Evolutionary conservation across 2,888 invertebrate species (phyloP).

Genomic region (Smittia aterrima): DNA sequence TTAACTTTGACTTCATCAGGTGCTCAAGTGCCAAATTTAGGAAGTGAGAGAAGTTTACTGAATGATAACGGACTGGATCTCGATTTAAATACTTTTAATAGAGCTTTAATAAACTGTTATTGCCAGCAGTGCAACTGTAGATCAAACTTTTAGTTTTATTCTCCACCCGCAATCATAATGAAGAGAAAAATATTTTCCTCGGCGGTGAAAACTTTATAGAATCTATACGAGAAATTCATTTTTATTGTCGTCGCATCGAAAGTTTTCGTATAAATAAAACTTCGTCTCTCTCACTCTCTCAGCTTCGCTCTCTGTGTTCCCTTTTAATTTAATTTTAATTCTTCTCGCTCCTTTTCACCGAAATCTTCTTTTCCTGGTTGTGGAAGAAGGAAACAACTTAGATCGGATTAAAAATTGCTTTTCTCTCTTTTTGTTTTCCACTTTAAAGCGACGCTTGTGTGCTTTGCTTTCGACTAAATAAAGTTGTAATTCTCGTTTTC

Average conservation of each 20-base stretch:
- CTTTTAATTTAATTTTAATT: not conserved
- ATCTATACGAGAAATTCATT: not conserved
- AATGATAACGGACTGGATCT: too few relatives aligned
- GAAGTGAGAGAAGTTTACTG: too few relatives aligned
- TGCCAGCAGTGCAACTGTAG: not conserved
- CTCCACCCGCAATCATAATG: not conserved
- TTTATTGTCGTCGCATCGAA: not conserved
- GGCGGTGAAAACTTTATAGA: not conserved
- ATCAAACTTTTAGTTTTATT: not conserved
- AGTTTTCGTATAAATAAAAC: not conserved
- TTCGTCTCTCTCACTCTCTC: too few relatives aligned
- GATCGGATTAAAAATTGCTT: too few relatives aligned
- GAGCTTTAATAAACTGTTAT: not conserved
- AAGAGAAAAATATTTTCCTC: not conserved
- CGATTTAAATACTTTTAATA: not conserved
- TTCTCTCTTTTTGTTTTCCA: too few relatives aligned
- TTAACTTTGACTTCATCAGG: too few relatives aligned
- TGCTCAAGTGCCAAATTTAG: too few relatives aligned
- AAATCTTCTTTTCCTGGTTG: not conserved
- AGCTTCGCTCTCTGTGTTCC: too few relatives aligned
- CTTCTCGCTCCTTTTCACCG: not conserved
- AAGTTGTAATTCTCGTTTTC: too few relatives aligned
- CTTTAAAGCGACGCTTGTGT: too few relatives aligned
- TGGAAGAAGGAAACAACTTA: too few relatives aligned
- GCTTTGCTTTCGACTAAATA: too few relatives aligned